Percentiles rank a stretch among this genome's conserved stretches.
These are phyloP conservation scores for Ischnus inquisitorius DNA, from an alignment of 2,888 invertebrate genomes.

Conservation along the genomic window DNA sequence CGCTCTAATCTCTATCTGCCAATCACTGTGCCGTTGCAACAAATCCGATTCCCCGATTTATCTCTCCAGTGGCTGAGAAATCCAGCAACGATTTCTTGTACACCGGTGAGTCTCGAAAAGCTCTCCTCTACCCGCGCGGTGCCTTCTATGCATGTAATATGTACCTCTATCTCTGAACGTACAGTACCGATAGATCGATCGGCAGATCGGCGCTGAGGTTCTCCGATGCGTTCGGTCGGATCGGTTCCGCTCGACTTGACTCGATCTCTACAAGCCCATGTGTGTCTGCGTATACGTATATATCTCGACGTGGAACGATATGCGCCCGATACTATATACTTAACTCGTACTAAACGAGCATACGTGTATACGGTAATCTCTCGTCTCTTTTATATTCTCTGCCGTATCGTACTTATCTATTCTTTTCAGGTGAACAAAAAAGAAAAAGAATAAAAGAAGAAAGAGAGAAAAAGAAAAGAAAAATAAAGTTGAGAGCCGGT, in stretches of 20 bases:
- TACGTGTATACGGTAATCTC: conserved; percentile 37
- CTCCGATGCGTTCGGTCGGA: conserved; percentile 66
- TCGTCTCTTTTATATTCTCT: conserved; percentile 24
- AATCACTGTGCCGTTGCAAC: conserved; percentile 28
- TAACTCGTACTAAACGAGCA: conserved; percentile 40
- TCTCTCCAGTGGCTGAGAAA: conserved; percentile 4
- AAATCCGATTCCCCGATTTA: background rate
- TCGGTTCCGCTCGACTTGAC: conserved; percentile 69
- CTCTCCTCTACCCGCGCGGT: conserved; percentile 14
- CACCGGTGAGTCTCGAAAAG: conserved; percentile 39
- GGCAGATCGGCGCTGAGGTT: conserved; percentile 54
- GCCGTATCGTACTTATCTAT: conserved; percentile 21
- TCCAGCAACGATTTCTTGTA: conserved; percentile 36
- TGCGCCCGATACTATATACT: conserved; percentile 36
- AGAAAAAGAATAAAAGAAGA: background rate
- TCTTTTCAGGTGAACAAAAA: conserved; percentile 3
- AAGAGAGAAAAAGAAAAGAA: background rate
- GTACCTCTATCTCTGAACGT: conserved; percentile 27
- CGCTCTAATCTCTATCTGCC: conserved; percentile 15
- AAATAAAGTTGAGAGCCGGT: background rate
- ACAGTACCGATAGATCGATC: conserved; percentile 67
- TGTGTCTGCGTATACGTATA: conserved; percentile 12
- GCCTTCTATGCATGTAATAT: conserved; percentile 31
- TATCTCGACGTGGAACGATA: conserved; percentile 30
- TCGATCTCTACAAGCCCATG: conserved; percentile 50